These are phyloP conservation scores for Palaemon carinicauda DNA, from an alignment of 1,140 invertebrate genomes.

Conservation along the genomic window DNA sequence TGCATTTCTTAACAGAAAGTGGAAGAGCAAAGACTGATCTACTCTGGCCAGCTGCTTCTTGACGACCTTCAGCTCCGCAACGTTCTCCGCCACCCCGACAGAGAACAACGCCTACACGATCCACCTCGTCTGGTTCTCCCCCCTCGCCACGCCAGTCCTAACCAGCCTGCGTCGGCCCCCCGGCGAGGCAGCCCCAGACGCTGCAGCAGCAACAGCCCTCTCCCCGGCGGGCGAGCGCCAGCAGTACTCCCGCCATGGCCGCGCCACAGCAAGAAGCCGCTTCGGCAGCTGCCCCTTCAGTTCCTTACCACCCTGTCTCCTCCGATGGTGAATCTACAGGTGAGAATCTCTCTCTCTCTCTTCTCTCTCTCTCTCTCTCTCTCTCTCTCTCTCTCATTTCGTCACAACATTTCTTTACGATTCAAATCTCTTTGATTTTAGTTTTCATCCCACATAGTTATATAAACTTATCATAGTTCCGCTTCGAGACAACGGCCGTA, in stretches of 20 bases:
- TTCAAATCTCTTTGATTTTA: no score
- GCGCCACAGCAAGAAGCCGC: neutral
- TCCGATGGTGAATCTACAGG: no score
- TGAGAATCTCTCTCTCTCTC: no score
- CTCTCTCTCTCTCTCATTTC: no score
- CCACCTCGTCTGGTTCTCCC: conserved; percentile 28
- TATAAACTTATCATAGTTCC: no score
- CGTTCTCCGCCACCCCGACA: neutral
- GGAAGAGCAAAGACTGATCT: conserved; percentile 24
- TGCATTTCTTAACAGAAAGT: neutral
- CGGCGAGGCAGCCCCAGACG: neutral
- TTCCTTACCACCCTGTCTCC: no score
- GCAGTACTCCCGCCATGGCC: neutral
- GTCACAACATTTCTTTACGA: no score
- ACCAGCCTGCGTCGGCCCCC: neutral
- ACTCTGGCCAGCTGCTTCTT: conserved; percentile 18
- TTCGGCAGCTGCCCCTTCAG: no score
- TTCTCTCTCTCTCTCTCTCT: no score
- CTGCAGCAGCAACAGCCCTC: neutral
- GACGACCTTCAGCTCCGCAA: conserved; percentile 11
- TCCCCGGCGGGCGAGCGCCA: neutral
- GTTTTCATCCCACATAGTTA: no score
- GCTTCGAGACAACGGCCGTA: no score
- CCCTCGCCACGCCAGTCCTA: neutral
- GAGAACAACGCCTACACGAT: conserved; percentile 36